Percentiles rank a stretch among this genome's conserved stretches.
phyloP scores from a whole-genome alignment of 1,140 invertebrate genomes.

The Drosophila kurseongensis region DNA sequence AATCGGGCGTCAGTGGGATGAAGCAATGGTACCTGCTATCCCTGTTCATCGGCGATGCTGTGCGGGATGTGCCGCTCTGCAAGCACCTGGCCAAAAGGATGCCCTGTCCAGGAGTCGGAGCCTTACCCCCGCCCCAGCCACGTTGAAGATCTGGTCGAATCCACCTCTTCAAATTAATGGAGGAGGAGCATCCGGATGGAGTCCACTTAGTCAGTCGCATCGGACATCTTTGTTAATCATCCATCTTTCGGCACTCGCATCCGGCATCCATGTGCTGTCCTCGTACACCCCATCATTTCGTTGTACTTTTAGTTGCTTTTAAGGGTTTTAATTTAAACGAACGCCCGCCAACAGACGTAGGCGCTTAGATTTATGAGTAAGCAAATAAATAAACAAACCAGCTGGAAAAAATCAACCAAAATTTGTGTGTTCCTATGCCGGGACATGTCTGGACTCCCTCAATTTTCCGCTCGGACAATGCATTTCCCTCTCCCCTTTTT shows the following conservation, averaged over 20 bases:
- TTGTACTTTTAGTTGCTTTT: constrained; percentile 68
- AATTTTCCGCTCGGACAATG: constrained; percentile 61
- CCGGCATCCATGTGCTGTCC: constrained; percentile 14
- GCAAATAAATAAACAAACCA: constrained; percentile 76
- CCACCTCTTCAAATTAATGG: background rate
- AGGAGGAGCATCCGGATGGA: constrained; percentile 12
- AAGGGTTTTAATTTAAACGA: constrained; percentile 74
- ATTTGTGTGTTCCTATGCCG: constrained; percentile 59
- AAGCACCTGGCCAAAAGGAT: constrained; percentile 90
- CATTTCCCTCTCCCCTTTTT: constrained; percentile 39
- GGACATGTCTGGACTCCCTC: constrained; percentile 67
- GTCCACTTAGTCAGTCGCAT: constrained; percentile 62
- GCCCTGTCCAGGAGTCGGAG: constrained; percentile 81
- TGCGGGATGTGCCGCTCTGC: constrained; percentile 91
- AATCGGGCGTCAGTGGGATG: constrained; percentile 87
- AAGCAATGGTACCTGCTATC: constrained; percentile 93
- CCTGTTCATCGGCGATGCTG: constrained; percentile 92
- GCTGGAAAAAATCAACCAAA: constrained; percentile 41
- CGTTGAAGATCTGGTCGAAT: constrained; percentile 46
- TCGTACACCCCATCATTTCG: constrained; percentile 33
- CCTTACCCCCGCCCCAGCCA: constrained; percentile 72
- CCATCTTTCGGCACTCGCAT: constrained; percentile 28
- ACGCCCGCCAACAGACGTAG: constrained; percentile 60
- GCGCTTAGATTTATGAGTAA: constrained; percentile 71
- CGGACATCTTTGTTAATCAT: constrained; percentile 67